Conservation (phyloP, 2,888 invertebrate species). For the Macaria notata region DNA sequence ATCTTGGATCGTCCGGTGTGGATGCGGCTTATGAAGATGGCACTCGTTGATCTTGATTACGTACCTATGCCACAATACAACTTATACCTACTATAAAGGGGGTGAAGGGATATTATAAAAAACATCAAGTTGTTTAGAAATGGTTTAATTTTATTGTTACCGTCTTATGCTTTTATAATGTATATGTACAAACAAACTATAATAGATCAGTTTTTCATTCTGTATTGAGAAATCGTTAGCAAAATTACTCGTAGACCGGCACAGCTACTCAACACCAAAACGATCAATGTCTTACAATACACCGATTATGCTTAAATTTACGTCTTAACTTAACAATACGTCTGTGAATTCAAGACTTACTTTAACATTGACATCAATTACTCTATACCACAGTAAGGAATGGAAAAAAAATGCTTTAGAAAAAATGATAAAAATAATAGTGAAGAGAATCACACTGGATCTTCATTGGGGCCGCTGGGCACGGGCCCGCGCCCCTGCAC, state of each 20-base stretch:
- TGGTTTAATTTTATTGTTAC: slow-evolving; percentile 79
- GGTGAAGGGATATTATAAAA: slow-evolving; percentile 6
- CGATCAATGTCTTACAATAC: slow-evolving; percentile 65
- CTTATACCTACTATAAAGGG: no score
- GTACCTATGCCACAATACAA: no score
- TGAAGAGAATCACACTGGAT: slow-evolving; percentile 62
- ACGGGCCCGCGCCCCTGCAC: slow-evolving; percentile 51
- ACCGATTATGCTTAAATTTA: slow-evolving; percentile 72
- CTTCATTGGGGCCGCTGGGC: slow-evolving; percentile 47
- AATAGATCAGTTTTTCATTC: slow-evolving; percentile 76
- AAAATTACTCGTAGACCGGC: slow-evolving; percentile 59
- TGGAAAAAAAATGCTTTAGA: slow-evolving; percentile 67
- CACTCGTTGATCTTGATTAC: no score
- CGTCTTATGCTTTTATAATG: slow-evolving; percentile 78
- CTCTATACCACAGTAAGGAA: slow-evolving; percentile 80
- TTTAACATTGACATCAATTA: slow-evolving; percentile 68
- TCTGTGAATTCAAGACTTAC: slow-evolving; percentile 66
- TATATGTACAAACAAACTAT: slow-evolving; percentile 82
- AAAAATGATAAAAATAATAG: slow-evolving; percentile 60
- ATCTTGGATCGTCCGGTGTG: no score
- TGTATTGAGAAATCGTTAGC: slow-evolving; percentile 74
- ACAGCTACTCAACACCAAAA: slow-evolving; percentile 58
- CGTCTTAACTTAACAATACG: slow-evolving; percentile 77
- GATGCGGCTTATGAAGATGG: no score
- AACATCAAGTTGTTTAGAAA: slow-evolving; percentile 66